Conservation (phyloP, 92 coral and sea anemone genomes). For the Isaurus tuberculatus region DNA sequence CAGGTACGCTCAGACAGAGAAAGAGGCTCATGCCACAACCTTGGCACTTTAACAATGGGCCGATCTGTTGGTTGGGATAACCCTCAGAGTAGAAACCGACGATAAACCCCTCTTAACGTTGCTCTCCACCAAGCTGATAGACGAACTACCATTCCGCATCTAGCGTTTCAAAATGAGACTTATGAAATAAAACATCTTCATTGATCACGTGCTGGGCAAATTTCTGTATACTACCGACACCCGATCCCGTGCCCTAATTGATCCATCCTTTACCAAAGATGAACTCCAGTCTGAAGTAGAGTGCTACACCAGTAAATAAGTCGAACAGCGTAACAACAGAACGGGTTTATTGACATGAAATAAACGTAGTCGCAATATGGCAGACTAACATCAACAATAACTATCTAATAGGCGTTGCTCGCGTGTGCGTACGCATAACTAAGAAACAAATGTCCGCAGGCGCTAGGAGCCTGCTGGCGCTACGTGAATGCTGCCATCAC, state of each 20-base stretch:
- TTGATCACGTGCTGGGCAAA: conserved; percentile 38
- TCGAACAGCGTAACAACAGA: too few species aligned
- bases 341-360: conserved; percentile 39
- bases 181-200: conserved; percentile 31
- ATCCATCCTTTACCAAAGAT: neutral
- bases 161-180: conserved; percentile 44
- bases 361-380: too few species aligned
- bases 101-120: conserved; percentile 68
- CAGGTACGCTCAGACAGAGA: conserved; percentile 75
- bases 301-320: too few species aligned
- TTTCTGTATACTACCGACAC: conserved; percentile 17
- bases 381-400: too few species aligned
- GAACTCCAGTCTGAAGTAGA: conserved; percentile 49
- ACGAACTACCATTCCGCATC: conserved; percentile 54
- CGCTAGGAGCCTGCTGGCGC: too few species aligned
- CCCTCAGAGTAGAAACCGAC: conserved; percentile 53
- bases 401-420: too few species aligned
- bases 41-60: conserved; percentile 65
- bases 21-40: conserved; percentile 61
- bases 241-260: conserved; percentile 36
- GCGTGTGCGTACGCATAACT: too few species aligned
- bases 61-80: conserved; percentile 56
- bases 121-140: conserved; percentile 29
- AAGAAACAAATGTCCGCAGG: too few species aligned
- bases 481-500: conserved; percentile 45